Base-by-base conservation (phyloP, 2,888 invertebrate species). In the Chouioia cunea region DNA sequence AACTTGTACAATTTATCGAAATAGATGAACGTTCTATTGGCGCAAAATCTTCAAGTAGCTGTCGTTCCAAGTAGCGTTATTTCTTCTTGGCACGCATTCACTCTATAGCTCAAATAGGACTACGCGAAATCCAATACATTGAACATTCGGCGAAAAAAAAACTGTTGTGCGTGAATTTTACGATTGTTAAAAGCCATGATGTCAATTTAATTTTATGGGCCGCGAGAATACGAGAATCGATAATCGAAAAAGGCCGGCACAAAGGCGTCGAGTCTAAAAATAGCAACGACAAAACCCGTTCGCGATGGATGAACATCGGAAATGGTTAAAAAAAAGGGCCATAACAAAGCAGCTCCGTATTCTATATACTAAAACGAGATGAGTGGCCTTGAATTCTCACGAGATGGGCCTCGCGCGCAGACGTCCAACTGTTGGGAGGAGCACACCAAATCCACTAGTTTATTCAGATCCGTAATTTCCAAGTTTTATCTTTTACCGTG, bases 301-400 rank as follows among this genome's bases (percentile, higher is more conserved):
- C 48, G n/a, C n/a, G 36, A 63, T 57, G 43, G 48, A 2, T 48
- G 27, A 64, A 66, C n/a, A 48, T 14, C 63, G 53, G 47, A 56
- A 65, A 60, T 44, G 59, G 59, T 70, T 60, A 14, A 50, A 70
- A 70, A 68, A 59, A 70, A 65, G 65, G 60, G 60, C 70, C 43
- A 43, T 43, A 70, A 65, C 70, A 65, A 70, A 70, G 44, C 52
- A 57, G 63, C 56, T 50, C 8, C 18, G 60, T 59, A 48, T 66
- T 16, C 53, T n/a, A 27, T 27, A 27, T n/a, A 23, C 46, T 14
- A 44, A 59, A 43, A 58, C 52, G 53, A 67, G 67, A 50, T 47
- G 54, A 47, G 50, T 43, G 53, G 48, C 70, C 70, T 70, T 70
- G 70, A 54, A 64, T 70, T 70, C 70, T 65, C 70, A 70, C 70